Evolutionary conservation across 2,888 invertebrate species (phyloP).

Genomic region (Latrodectus elegans): DNA sequence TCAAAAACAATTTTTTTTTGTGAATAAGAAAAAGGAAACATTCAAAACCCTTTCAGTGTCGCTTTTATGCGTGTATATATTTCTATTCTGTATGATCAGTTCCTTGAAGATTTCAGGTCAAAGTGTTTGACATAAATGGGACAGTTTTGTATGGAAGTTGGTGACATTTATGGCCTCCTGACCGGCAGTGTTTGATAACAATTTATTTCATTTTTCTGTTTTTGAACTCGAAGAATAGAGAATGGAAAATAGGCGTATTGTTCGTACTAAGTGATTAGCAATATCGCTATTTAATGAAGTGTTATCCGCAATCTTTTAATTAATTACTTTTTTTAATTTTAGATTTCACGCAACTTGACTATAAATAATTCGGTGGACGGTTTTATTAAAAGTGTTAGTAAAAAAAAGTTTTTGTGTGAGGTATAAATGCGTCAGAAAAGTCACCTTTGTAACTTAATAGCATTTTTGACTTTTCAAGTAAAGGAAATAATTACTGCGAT

Average conservation of each 20-base stretch:
- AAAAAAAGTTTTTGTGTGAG: too few species aligned
- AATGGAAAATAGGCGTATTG: background rate
- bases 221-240: too few species aligned
- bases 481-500: too few species aligned
- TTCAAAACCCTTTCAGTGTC: background rate
- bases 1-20: background rate
- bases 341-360: too few species aligned
- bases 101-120: conserved; percentile 9
- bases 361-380: too few species aligned
- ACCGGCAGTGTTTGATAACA: background rate
- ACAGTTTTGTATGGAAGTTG: conserved; percentile 25
- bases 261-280: background rate
- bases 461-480: too few species aligned
- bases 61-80: background rate
- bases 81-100: background rate
- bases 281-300: too few species aligned
- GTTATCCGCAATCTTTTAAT: too few species aligned
- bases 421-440: too few species aligned
- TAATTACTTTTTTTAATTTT: too few species aligned
- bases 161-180: conserved; percentile 46
- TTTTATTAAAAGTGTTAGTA: too few species aligned
- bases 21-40: background rate
- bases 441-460: too few species aligned
- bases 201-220: background rate
- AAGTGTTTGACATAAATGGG: conserved; percentile 12